Evolutionary conservation across 2,113 vertebrate species (phyloP), one percentile per base, ranked within the genome.

Genomic region (Centropristis striata): DNA sequence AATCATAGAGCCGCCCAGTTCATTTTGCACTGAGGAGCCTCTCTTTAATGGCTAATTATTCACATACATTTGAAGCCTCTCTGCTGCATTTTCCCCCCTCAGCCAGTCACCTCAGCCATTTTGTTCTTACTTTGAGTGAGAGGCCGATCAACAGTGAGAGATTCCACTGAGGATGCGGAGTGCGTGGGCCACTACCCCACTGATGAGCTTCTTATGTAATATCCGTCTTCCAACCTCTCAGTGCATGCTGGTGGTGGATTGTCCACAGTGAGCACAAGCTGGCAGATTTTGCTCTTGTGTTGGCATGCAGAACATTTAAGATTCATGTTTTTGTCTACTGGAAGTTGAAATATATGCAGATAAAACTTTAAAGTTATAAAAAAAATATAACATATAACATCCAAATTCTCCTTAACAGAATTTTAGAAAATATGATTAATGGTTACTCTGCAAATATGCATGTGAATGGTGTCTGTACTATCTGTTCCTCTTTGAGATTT

Each of bases 181-280:
- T 92, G 91, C 91, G 91, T 93, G 91, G 91, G 91, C 93, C 87
- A 88, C 85, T 87, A 89, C 88, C 91, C 89, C 87, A 91, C 91
- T 93, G 90, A 94, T 93, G 90, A 93, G 90, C 83, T 71, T 82
- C 86, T 93, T 93, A 94, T 94, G 91, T 89, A 93, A 93, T 84
- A 86, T 87, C 81, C 44, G 50, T 89, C 85, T 89, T 87, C 67
- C 86, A 81, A 28, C 71, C 83, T 86, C 82, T 80, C 86, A 51
- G 46, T 46, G 59, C 72, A 53, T 27, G 32, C 66, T 84, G 65
- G 42, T 79, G 81, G 37, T 86, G 67, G 78, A 80, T 76, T 78
- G 78, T 75, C 72, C 76, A 79, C 44, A 67, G 68, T 46, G 75
- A 79, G 71, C 47, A n/a, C 78, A 71, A 9, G 63, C 83, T 78